Conservation (phyloP, 53 echinoderm and acorn worm genomes). For the Temnopleurus reevesii region DNA sequence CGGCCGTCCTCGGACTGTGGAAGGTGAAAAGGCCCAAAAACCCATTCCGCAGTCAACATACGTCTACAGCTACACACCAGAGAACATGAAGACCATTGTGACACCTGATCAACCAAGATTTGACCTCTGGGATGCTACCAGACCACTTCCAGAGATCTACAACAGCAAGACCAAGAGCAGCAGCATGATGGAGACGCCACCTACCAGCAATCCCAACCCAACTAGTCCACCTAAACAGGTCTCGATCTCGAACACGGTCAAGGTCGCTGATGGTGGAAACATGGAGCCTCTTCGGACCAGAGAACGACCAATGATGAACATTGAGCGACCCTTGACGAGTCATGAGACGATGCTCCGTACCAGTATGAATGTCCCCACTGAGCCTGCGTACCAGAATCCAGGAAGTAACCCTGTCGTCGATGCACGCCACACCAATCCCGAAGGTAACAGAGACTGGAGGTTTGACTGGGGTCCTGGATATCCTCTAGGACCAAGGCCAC, state of each 20-base stretch:
- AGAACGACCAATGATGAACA: conserved; percentile 42
- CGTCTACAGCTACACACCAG: conserved; percentile 86
- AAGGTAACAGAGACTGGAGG: conserved; percentile 75
- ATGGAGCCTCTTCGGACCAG: conserved; percentile 60
- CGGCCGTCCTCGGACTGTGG: conserved; percentile 63
- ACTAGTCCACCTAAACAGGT: conserved; percentile 53
- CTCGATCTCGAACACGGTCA: conserved; percentile 67
- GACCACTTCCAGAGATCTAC: conserved; percentile 78
- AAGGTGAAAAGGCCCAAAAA: conserved; percentile 70
- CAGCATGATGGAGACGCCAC: neutral
- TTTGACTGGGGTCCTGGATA: conserved; percentile 85
- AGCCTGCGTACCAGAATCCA: conserved; percentile 69
- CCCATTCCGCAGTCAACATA: conserved; percentile 88
- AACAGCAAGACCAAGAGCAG: neutral
- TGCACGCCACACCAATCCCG: conserved; percentile 80
- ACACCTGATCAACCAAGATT: conserved; percentile 66
- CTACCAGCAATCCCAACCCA: neutral
- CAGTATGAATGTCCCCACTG: conserved; percentile 52
- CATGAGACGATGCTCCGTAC: conserved; percentile 57
- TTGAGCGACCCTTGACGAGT: conserved; percentile 44
- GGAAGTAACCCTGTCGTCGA: conserved; percentile 76
- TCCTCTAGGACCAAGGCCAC: conserved; percentile 75
- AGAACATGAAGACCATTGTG: conserved; percentile 75
- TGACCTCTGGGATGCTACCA: conserved; percentile 68
- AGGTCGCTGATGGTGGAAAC: conserved; percentile 72